Percentiles rank a stretch among this genome's conserved stretches.
Conservation (phyloP, 2,113 vertebrate genomes). For the Planiliza haematocheilus region DNA sequence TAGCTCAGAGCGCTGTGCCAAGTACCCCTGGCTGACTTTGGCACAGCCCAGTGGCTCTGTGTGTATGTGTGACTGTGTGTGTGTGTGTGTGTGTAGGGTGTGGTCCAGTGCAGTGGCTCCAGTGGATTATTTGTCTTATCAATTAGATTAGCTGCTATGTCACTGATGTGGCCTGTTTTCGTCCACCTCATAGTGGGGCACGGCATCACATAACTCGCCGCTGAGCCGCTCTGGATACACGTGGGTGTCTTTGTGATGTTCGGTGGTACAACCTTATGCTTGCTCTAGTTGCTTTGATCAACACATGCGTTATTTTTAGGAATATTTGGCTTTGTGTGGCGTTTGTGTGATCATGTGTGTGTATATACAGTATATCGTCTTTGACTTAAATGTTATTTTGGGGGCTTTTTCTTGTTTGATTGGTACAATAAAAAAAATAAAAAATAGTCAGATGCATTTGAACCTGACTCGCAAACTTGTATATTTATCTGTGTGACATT, state of each 20-base stretch:
- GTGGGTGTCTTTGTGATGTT: slow-evolving; percentile 19
- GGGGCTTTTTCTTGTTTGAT: no score
- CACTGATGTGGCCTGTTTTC: slow-evolving; percentile 49
- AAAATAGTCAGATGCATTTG: neutral
- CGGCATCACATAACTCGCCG: slow-evolving; percentile 33
- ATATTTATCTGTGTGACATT: no score
- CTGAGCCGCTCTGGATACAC: slow-evolving; percentile 8
- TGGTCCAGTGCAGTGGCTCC: slow-evolving; percentile 49
- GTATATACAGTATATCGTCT: neutral
- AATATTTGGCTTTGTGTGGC: slow-evolving; percentile 21
- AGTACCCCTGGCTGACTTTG: slow-evolving; percentile 57
- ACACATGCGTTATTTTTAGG: slow-evolving; percentile 59
- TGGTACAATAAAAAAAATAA: neutral
- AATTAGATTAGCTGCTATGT: slow-evolving; percentile 68
- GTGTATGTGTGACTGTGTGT: slow-evolving; percentile 26
- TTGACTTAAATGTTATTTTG: neutral
- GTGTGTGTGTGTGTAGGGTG: slow-evolving; percentile 10
- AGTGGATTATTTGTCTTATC: slow-evolving; percentile 62
- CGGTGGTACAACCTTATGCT: slow-evolving; percentile 37
- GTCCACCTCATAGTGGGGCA: slow-evolving; percentile 17
- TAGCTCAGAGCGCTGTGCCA: slow-evolving; percentile 68
- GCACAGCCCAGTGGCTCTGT: slow-evolving; percentile 32
- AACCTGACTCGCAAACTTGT: neutral
- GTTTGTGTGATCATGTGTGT: slow-evolving; percentile 13
- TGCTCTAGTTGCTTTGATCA: slow-evolving; percentile 63